Percentiles rank a stretch among this genome's conserved stretches.
phyloP scores from a whole-genome alignment of 2,797 vertebrate species.

The Natrix natrix region DNA sequence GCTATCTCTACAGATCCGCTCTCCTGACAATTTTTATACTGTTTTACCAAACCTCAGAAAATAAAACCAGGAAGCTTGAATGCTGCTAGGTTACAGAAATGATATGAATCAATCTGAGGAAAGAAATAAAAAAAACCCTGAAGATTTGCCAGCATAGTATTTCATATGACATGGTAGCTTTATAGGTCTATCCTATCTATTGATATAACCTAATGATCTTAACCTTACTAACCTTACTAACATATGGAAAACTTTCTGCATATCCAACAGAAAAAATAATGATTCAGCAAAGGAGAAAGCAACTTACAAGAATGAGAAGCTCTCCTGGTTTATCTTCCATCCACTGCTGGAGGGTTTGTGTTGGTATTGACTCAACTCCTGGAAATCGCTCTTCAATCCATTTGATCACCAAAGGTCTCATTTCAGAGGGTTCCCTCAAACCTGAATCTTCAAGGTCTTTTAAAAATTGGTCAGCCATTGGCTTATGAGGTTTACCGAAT shows the following conservation, averaged over 20 bases:
- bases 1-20: background rate
- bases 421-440: background rate
- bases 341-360: background rate
- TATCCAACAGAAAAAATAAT: background rate
- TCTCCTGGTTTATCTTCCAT: background rate
- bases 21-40: background rate
- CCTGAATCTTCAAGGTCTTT: background rate
- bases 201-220: background rate
- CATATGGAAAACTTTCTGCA: background rate
- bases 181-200: background rate
- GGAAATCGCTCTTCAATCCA: background rate
- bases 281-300: background rate
- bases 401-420: background rate
- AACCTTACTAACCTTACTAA: background rate
- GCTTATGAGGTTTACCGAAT: background rate
- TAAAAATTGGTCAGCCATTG: background rate
- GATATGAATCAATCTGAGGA: background rate
- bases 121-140: background rate
- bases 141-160: background rate
- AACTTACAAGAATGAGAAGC: conserved; percentile 18
- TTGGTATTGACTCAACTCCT: background rate
- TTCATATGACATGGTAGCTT: background rate
- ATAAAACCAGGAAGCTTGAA: background rate
- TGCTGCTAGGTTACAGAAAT: background rate
- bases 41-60: background rate